These are phyloP conservation scores for Nasonia giraulti DNA, from an alignment of 1,140 invertebrate genomes.

Conservation along the genomic window DNA sequence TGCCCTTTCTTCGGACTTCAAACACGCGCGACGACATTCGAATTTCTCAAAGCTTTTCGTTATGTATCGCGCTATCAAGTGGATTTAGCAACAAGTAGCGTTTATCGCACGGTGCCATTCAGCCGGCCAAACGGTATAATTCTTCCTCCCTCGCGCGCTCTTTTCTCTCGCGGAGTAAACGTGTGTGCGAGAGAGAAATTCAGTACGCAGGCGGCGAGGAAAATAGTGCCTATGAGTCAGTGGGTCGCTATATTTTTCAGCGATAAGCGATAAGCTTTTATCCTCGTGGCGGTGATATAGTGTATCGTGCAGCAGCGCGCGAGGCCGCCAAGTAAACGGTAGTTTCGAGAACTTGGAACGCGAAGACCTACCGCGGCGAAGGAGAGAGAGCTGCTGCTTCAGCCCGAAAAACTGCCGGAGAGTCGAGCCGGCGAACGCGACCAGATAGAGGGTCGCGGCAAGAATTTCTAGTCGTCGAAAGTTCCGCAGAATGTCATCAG, in stretches of 20 bases:
- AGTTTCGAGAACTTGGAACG: constrained; percentile 36
- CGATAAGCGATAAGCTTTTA: constrained; percentile 53
- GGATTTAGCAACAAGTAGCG: no score
- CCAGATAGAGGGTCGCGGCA: background rate
- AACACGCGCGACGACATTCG: no score
- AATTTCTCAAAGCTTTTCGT: no score
- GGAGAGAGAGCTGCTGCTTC: background rate
- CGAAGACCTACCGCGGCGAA: constrained; percentile 6
- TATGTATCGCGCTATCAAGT: no score
- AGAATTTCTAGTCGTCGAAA: background rate
- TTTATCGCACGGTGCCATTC: no score
- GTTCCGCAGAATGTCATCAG: background rate
- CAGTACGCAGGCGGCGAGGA: background rate
- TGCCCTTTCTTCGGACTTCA: background rate
- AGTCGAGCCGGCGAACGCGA: background rate
- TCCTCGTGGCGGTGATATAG: constrained; percentile 24
- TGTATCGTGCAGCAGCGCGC: constrained; percentile 5
- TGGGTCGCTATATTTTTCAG: constrained; percentile 45
- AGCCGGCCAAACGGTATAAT: no score
- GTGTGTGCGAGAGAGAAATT: background rate
- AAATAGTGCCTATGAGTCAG: constrained; percentile 34
- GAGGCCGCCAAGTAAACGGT: constrained; percentile 16
- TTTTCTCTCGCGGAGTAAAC: no score
- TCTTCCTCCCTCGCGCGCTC: no score
- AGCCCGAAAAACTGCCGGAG: background rate